Conservation (phyloP, 2,113 vertebrate genomes). For the Scortum barcoo region DNA sequence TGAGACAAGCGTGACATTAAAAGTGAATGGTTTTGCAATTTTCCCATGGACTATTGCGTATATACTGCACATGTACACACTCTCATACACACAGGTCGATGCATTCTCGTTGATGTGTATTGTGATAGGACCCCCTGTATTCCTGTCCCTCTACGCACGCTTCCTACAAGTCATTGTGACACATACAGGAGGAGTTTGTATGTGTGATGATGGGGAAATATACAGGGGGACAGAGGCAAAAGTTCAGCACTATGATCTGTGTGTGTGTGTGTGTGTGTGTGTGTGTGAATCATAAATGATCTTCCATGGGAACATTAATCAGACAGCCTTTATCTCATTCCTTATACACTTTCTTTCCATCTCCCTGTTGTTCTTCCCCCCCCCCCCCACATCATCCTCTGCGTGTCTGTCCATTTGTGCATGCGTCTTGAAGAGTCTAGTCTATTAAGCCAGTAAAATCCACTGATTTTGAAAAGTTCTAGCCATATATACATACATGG, state of each 20-base stretch:
- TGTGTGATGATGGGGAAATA: conserved; percentile 29
- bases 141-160: conserved; percentile 52
- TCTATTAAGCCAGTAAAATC: too few species aligned
- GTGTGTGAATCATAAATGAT: conserved; percentile 19
- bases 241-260: conserved; percentile 9
- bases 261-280: conserved; percentile 12
- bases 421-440: too few species aligned
- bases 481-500: not conserved
- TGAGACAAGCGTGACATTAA: conserved; percentile 13
- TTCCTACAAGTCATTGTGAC: conserved; percentile 61
- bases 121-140: conserved; percentile 42
- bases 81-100: conserved; percentile 2
- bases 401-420: conserved; percentile 2
- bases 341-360: conserved; percentile 19
- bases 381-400: not conserved
- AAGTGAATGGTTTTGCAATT: conserved; percentile 10
- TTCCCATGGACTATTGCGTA: not conserved
- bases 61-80: not conserved
- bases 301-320: conserved; percentile 39
- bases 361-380: conserved; percentile 6
- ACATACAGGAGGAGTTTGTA: conserved; percentile 6
- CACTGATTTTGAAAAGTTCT: not conserved
- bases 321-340: conserved; percentile 35
- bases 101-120: conserved; percentile 40
- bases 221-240: not conserved